phyloP scores from a whole-genome alignment of 2,888 invertebrate species.

The Tupiocoris notatus region DNA sequence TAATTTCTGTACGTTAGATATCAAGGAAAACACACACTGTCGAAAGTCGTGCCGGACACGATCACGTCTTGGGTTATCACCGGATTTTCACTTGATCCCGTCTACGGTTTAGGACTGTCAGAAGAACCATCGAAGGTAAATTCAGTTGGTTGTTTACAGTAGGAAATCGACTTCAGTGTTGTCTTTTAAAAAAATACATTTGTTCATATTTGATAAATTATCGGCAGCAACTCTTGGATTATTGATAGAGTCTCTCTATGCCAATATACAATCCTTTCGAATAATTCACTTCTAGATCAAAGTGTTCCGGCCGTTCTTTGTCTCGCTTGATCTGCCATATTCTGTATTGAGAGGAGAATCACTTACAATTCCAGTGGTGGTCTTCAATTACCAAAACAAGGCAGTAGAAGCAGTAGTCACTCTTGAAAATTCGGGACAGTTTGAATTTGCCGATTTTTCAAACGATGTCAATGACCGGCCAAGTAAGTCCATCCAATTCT shows the following conservation, averaged over 20 bases:
- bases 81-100: slow-evolving; percentile 76
- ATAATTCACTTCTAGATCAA: slow-evolving; percentile 56
- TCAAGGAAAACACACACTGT: slow-evolving; percentile 36
- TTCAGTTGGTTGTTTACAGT: not conserved
- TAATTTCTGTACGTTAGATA: too few relatives aligned
- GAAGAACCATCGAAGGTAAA: slow-evolving; percentile 63
- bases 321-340: slow-evolving; percentile 83
- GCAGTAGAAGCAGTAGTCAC: slow-evolving; percentile 77
- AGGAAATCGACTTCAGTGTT: too few relatives aligned
- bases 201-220: not conserved
- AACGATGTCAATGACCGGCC: slow-evolving; percentile 70
- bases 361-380: slow-evolving; percentile 79
- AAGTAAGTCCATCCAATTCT: slow-evolving; percentile 64
- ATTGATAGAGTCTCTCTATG: not conserved
- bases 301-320: slow-evolving; percentile 81
- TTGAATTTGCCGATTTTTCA: slow-evolving; percentile 75
- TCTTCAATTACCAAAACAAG: slow-evolving; percentile 83
- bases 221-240: not conserved
- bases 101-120: slow-evolving; percentile 74
- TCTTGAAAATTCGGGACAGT: slow-evolving; percentile 78
- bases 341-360: slow-evolving; percentile 87
- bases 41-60: slow-evolving; percentile 69
- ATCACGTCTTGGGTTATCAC: slow-evolving; percentile 82
- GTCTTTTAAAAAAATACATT: too few relatives aligned
- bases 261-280: not conserved